Evolutionary conservation across 2,888 invertebrate genomes (phyloP).

Genomic region (Macrosiphum euphorbiae): DNA sequence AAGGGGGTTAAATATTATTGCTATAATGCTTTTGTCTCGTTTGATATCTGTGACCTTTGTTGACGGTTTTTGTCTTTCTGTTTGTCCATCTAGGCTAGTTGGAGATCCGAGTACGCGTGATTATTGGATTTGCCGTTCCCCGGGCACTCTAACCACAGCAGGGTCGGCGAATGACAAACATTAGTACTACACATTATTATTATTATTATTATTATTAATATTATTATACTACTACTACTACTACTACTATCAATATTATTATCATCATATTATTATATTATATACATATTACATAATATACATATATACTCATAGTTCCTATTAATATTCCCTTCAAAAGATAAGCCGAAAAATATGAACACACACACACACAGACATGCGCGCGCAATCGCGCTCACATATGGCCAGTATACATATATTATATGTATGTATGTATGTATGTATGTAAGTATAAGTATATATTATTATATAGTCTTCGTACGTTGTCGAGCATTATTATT

Average conservation of each 20-base stretch:
- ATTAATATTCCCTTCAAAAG: conserved; percentile 48
- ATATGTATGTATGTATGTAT: neutral
- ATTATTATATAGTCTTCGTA: neutral
- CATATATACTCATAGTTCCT: conserved; percentile 60
- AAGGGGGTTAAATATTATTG: neutral
- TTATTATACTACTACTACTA: conserved; percentile 20
- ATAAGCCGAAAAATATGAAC: conserved; percentile 16
- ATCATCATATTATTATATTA: conserved; percentile 42
- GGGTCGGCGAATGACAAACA: conserved; percentile 63
- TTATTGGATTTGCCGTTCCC: conserved; percentile 69
- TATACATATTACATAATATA: conserved; percentile 35
- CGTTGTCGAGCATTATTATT: conserved; percentile 24
- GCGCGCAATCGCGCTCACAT: neutral
- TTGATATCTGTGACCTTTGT: conserved; percentile 7
- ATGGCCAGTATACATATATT: conserved; percentile 41
- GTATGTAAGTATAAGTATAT: neutral
- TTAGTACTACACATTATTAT: neutral
- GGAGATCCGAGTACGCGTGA: conserved; percentile 96
- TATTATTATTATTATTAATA: neutral
- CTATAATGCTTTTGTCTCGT: neutral
- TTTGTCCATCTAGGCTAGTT: conserved; percentile 80
- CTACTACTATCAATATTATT: conserved; percentile 21
- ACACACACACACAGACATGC: neutral
- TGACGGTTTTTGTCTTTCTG: conserved; percentile 69
- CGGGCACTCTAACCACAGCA: conserved; percentile 62